Evolutionary conservation across 2,888 invertebrate species (phyloP), one percentile per base, ranked within the genome.

Genomic region (Campopleginae sp.): DNA sequence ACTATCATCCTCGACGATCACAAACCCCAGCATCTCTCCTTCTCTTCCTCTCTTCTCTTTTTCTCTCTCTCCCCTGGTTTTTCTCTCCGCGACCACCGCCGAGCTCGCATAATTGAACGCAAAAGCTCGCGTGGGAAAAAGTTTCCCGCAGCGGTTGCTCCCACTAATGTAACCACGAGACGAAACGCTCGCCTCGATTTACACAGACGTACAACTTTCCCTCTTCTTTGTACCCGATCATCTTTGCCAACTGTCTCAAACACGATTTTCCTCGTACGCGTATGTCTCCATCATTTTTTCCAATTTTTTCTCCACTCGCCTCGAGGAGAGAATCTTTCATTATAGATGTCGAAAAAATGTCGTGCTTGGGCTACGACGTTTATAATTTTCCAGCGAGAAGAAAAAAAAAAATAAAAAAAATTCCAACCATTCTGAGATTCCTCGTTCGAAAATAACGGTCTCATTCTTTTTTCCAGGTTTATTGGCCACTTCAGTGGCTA

Each of bases 401-500:
- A 0, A 19, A 54, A 4, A 8, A 54, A 27, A 58, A 1, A 8
- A 23, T 23, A 27, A 19, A 54, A 19, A 54, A 58, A 58, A 58
- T 58, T 27, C 7, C 7, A 44, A 44, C 38, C 38, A 38, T 38
- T 38, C 10, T 5, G 19, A 33, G 1, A 23, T 19, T 58, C 10
- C 12, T 4, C n/a, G 23, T 27, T 42, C 7, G 0, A 27, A 38
- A 68, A 44, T 68, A 48, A 79, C 38, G 8, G 27, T 54, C 79
- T 80, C 71, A 75, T 63, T 63, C 61, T 71, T 81, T 19, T 70
- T 66, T 51, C 48, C 79, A 93, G 93, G 92, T 90, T 90, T 92
- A 86, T 88, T 93, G 89, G 90, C 92, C 88, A 90, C 92, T 89
- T 91, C 92, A 88, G 90, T 88, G 44, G 92, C 88, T 23, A 90